Percentiles rank a stretch among this genome's conserved stretches.
These are phyloP conservation scores for Diachasmimorpha longicaudata DNA, from an alignment of 1,140 invertebrate species.

Conservation along the genomic window DNA sequence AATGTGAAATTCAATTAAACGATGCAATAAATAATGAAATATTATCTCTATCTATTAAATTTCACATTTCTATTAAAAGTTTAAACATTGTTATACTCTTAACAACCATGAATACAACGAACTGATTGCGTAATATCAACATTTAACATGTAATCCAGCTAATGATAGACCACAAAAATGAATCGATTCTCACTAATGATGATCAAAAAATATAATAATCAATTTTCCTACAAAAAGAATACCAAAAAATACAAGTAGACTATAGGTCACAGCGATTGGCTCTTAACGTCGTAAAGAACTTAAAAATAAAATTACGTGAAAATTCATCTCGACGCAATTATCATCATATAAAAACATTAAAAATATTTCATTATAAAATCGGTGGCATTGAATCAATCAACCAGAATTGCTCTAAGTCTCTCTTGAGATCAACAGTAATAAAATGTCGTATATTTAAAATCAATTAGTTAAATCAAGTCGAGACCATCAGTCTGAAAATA, in stretches of 20 bases:
- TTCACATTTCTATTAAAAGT: not conserved
- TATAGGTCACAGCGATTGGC: not conserved
- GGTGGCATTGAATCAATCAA: not conserved
- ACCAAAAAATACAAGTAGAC: not conserved
- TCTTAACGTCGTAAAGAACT: not conserved
- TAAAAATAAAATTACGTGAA: not conserved
- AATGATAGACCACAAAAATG: not conserved
- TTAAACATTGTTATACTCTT: not conserved
- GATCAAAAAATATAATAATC: not conserved
- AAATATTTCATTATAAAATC: not conserved
- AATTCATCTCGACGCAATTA: not conserved
- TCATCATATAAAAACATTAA: slow-evolving; percentile 1
- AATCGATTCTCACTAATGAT: not conserved
- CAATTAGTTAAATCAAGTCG: not conserved
- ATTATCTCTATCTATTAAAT: not conserved
- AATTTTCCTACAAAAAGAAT: not conserved
- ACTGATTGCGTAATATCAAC: not conserved
- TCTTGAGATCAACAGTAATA: not conserved
- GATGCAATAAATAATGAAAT: not conserved
- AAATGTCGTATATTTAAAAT: not conserved
- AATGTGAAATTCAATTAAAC: not conserved
- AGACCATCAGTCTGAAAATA: not conserved
- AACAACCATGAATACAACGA: not conserved
- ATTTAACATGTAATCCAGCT: not conserved
- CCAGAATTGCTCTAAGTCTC: slow-evolving; percentile 1